A percentile compares a stretch with the other conserved stretches of the same genome.
Conservation (phyloP, 2,113 vertebrate species). For the Myocastor coypus region DNA sequence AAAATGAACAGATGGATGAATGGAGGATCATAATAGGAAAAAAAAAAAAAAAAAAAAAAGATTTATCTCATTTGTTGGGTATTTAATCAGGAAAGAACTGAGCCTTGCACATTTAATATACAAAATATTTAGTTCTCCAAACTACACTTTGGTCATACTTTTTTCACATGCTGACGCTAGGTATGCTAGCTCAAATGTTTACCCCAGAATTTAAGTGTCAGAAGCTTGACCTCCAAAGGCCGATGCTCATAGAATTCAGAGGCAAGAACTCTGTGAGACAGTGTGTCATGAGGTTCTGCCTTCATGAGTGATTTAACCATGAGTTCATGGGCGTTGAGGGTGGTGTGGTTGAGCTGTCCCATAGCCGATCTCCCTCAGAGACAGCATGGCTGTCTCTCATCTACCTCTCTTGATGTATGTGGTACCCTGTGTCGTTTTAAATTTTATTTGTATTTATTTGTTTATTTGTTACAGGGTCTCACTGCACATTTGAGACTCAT, state of each 20-base stretch:
- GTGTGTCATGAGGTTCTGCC: neutral
- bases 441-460: no score
- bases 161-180: neutral
- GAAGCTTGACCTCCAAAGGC: neutral
- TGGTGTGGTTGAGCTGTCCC: neutral
- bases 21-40: neutral
- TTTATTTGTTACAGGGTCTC: no score
- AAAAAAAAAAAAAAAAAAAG: neutral
- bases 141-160: neutral
- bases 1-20: neutral
- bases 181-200: neutral
- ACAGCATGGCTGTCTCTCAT: neutral
- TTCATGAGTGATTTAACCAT: neutral
- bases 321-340: neutral
- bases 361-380: neutral
- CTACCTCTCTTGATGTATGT: neutral
- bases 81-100: neutral
- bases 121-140: neutral
- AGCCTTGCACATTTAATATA: neutral
- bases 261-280: neutral
- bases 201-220: neutral
- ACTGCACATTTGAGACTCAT: no score
- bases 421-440: no score
- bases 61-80: neutral
- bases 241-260: neutral